Conservation (phyloP, 2,888 invertebrate genomes). For the Calliphora vomitoria region DNA sequence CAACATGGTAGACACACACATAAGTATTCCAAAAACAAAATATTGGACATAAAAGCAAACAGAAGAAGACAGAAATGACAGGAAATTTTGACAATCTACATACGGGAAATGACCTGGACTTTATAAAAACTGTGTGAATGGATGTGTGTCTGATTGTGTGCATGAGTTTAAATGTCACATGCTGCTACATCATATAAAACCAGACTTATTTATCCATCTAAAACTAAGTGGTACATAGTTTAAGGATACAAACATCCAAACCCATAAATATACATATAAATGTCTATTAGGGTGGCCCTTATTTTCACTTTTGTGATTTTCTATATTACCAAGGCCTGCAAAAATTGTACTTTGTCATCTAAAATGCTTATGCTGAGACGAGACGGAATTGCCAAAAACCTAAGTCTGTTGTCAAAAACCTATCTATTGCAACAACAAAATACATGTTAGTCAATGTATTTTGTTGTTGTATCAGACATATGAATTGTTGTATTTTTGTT, state of each 20-base stretch:
- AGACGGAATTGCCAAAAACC: too few relatives aligned
- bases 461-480: too few relatives aligned
- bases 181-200: slow-evolving; percentile 21
- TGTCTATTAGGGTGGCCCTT: neutral
- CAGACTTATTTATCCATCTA: slow-evolving; percentile 36
- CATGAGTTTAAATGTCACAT: slow-evolving; percentile 45
- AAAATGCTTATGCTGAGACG: too few relatives aligned
- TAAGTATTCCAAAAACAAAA: neutral
- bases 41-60: neutral
- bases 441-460: too few relatives aligned
- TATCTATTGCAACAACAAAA: too few relatives aligned
- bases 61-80: slow-evolving; percentile 15
- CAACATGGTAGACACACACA: neutral
- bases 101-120: slow-evolving; percentile 42
- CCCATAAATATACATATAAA: neutral
- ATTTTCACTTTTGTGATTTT: too few relatives aligned
- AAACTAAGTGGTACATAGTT: slow-evolving; percentile 31
- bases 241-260: neutral
- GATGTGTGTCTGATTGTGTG: slow-evolving; percentile 15
- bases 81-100: slow-evolving; percentile 49
- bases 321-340: too few relatives aligned
- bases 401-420: too few relatives aligned
- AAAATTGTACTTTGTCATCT: too few relatives aligned
- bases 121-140: slow-evolving; percentile 17
- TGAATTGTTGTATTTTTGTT: too few relatives aligned